A percentile compares a stretch with the other conserved stretches of the same genome.
Evolutionary conservation across 2,888 invertebrate species (phyloP).

Genomic region (Drosophila monieri): DNA sequence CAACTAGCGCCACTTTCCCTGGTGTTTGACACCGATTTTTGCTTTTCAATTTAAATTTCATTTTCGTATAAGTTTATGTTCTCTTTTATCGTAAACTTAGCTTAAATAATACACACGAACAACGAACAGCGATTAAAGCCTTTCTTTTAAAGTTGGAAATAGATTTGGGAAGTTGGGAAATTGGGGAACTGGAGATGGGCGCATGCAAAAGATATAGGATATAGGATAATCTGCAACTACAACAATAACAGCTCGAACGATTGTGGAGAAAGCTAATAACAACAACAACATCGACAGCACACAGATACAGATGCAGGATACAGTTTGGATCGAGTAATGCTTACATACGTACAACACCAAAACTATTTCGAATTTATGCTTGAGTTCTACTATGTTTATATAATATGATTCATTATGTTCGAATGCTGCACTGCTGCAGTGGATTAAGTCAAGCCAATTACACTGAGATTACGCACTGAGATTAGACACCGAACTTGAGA

Average conservation of each 20-base stretch:
- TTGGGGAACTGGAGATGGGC: background rate
- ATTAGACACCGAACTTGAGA: conserved; percentile 39
- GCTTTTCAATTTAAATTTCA: conserved; percentile 61
- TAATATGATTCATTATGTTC: conserved; percentile 3
- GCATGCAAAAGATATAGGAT: conserved; percentile 48
- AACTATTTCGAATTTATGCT: conserved; percentile 58
- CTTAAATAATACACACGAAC: conserved; percentile 57
- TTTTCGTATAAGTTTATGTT: conserved; percentile 51
- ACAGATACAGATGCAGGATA: conserved; percentile 56
- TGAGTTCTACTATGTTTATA: conserved; percentile 12
- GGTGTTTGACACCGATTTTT: conserved; percentile 75
- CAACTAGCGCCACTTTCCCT: conserved; percentile 22
- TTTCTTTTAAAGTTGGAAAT: conserved; percentile 13
- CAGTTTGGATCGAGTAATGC: conserved; percentile 43
- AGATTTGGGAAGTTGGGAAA: background rate
- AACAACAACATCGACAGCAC: conserved; percentile 60
- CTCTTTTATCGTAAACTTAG: conserved; percentile 45
- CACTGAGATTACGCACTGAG: conserved; percentile 21
- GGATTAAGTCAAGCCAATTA: conserved; percentile 38
- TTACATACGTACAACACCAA: conserved; percentile 72
- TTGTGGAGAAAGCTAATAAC: conserved; percentile 22
- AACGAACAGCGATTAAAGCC: conserved; percentile 62
- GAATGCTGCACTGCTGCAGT: conserved; percentile 17
- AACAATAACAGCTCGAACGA: conserved; percentile 35
- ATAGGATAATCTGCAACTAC: conserved; percentile 30